These are phyloP conservation scores for Dorcus hopei DNA, from an alignment of 2,888 invertebrate species.

Conservation along the genomic window DNA sequence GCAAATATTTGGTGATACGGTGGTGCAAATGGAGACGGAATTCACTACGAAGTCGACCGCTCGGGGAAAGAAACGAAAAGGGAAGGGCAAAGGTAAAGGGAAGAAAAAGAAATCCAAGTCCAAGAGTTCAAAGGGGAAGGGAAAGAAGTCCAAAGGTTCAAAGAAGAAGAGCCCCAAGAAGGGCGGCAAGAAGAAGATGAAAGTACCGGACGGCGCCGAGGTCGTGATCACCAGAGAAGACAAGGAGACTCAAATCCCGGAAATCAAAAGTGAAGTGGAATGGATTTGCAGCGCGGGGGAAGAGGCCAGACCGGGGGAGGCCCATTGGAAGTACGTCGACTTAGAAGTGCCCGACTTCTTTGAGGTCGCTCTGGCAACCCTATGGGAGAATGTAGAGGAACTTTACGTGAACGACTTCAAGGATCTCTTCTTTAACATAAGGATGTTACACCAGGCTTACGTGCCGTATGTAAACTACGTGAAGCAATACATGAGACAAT, in stretches of 20 bases:
- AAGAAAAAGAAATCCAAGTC: conserved; percentile 1
- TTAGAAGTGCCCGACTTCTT: conserved; percentile 38
- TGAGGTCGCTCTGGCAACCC: conserved; percentile 39
- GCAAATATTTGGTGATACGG: conserved; percentile 47
- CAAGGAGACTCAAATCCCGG: conserved; percentile 41
- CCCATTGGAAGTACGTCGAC: conserved; percentile 44
- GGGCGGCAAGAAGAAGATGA: conserved; percentile 10
- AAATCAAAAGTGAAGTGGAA: conserved; percentile 27
- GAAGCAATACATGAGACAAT: conserved; percentile 54
- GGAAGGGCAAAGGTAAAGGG: conserved; percentile 22
- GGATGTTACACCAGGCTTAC: conserved; percentile 55
- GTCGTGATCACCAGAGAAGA: conserved; percentile 33
- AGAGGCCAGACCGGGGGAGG: conserved; percentile 37
- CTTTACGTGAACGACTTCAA: conserved; percentile 54
- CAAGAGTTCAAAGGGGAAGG: conserved; percentile 2
- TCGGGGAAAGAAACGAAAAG: conserved; percentile 14
- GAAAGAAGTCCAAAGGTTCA: conserved; percentile 13
- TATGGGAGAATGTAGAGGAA: conserved; percentile 50
- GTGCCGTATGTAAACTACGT: conserved; percentile 58
- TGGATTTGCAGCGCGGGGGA: background rate
- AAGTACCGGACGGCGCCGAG: conserved; percentile 8
- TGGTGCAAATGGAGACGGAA: conserved; percentile 30
- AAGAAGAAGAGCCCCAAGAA: conserved; percentile 14
- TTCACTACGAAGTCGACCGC: conserved; percentile 6
- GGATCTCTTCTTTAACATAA: conserved; percentile 57